A percentile compares a stretch with the other conserved stretches of the same genome.
Evolutionary conservation across 2,113 vertebrate genomes (phyloP).

Genomic region (Trochalopteron elliotii): DNA sequence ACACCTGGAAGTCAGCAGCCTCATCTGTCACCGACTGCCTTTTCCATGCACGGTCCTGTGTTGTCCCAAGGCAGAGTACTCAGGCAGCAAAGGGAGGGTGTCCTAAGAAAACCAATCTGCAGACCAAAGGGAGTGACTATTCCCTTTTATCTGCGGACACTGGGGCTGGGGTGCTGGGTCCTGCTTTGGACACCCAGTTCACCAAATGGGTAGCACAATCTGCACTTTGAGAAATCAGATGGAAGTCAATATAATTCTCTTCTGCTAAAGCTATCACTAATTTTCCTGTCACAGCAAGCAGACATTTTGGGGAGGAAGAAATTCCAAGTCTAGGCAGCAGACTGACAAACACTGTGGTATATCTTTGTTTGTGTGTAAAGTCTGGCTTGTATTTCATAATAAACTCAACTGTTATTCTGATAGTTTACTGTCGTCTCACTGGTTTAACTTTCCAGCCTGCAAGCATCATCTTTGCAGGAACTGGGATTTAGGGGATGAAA

Average conservation of each 20-base stretch:
- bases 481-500: background rate
- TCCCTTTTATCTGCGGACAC: background rate
- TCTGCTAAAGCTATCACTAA: background rate
- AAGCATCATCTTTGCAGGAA: background rate
- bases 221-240: background rate
- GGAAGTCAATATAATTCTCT: background rate
- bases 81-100: no score
- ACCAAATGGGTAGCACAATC: no score
- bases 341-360: background rate
- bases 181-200: background rate
- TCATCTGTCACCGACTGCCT: background rate
- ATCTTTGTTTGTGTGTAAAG: background rate
- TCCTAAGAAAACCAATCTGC: background rate
- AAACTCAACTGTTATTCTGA: background rate
- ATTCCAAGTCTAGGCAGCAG: background rate
- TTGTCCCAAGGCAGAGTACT: background rate
- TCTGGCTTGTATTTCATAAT: background rate
- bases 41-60: background rate
- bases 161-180: background rate
- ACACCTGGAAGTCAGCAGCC: background rate
- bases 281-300: constrained; percentile 14
- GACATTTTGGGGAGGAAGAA: background rate
- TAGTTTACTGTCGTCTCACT: background rate
- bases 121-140: background rate
- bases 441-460: background rate